A percentile compares a stretch with the other conserved stretches of the same genome.
phyloP scores from a whole-genome alignment of 2,888 invertebrate genomes.

The Chironomus tentans region DNA sequence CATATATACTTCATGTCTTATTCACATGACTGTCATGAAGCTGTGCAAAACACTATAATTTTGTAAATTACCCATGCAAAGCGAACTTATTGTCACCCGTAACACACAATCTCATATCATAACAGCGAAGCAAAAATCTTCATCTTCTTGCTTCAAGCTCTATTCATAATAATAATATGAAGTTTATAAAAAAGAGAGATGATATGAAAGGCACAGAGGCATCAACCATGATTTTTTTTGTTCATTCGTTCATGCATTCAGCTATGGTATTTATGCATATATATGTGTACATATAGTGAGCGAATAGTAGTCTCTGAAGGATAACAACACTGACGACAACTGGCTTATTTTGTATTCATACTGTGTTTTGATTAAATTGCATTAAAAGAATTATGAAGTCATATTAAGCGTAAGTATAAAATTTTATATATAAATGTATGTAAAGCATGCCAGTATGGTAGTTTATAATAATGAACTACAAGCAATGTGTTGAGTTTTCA shows the following conservation, averaged over 20 bases:
- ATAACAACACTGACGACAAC: constrained; percentile 20
- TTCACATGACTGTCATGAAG: constrained; percentile 3
- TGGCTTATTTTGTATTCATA: constrained; percentile 23
- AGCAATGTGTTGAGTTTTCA: not conserved
- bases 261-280: not conserved
- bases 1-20: not conserved
- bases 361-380: constrained; percentile 24
- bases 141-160: constrained; percentile 6
- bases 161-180: not conserved
- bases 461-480: not conserved
- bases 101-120: constrained; percentile 7
- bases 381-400: constrained; percentile 22
- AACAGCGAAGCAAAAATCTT: constrained; percentile 1
- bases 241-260: not conserved
- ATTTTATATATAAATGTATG: not conserved
- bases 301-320: constrained; percentile 11
- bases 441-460: not conserved
- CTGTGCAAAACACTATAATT: constrained; percentile 4
- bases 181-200: not conserved
- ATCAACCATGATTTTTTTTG: not conserved
- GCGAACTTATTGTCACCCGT: constrained; percentile 6
- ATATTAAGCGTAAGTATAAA: not conserved
- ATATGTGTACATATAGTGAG: not conserved
- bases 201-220: not conserved
- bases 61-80: constrained; percentile 15